Evolutionary conservation across 1,140 invertebrate genomes (phyloP), one percentile per base, ranked within the genome.

Genomic region (Tetranychus urticae): DNA sequence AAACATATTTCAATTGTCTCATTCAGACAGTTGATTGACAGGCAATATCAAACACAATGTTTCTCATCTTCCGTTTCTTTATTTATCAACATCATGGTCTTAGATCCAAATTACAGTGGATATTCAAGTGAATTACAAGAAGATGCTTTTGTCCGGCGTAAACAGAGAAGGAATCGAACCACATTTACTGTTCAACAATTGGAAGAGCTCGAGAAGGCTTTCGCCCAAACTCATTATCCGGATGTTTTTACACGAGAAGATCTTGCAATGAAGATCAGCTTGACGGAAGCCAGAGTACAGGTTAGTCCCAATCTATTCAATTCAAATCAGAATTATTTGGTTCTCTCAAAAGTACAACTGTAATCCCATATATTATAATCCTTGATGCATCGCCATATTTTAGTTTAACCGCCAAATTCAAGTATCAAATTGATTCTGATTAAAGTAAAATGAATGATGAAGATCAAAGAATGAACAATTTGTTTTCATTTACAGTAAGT

Each of bases 231-330:
- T 4, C 92, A 97, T 74, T 97, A 96, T 74, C 92, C 92, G 31
- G 92, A 97, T 74, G 91, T 97, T 0, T 97, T 96, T 75, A 96
- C 88, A 1, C 77, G 93, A 67, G 91, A 97, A 74, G 91, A 96
- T 74, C 77, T 96, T 57, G 91, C 92, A n/a, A 90, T 92, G 81
- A 90, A 93, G 76, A 96, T 96, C 69, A 92, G 92, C 74, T 78
- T 96, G 61, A 96, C 92, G 1, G 92, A 97, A 75, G 91, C 91
- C 2, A 78, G 92, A 73, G 91, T 97, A 42, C 92, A 96, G 83
- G 91, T 94, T 73, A 76, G 34, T 60, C 13, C 50, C 2, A 57
- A 34, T 57, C 3, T 34, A 23, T 23, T 23, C 23, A 42, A 42
- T 42, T 10, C 39, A 42, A 42, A 42, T 23, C 23, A 23, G 23